phyloP scores from a whole-genome alignment of 2,797 vertebrate genomes.

The Gobionotothen gibberifrons region DNA sequence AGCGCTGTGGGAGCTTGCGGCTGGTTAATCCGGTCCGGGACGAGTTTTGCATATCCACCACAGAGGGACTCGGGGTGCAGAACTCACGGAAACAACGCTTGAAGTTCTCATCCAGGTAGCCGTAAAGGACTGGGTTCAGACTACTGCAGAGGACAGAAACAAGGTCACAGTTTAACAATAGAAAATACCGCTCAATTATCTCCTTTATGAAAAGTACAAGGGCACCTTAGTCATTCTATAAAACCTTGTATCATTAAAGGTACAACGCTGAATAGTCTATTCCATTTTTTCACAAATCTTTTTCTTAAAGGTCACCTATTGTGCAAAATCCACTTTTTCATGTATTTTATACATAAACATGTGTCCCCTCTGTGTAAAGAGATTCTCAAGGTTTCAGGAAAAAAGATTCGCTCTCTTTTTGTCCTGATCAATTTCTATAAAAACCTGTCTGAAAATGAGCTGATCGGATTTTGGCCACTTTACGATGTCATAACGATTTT shows the following conservation, averaged over 20 bases:
- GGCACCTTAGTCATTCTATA: not conserved
- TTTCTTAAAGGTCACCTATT: too few relatives aligned
- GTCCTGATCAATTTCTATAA: too few relatives aligned
- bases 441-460: too few relatives aligned
- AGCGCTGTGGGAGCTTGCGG: slow-evolving; percentile 80
- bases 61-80: slow-evolving; percentile 92
- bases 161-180: not conserved
- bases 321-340: too few relatives aligned
- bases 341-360: too few relatives aligned
- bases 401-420: too few relatives aligned
- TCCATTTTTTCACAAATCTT: not conserved
- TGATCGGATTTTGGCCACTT: too few relatives aligned
- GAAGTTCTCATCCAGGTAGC: slow-evolving; percentile 99
- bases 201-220: not conserved
- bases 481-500: too few relatives aligned
- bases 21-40: slow-evolving; percentile 88
- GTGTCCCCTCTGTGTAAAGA: too few relatives aligned
- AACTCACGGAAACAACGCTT: slow-evolving; percentile 99
- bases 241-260: not conserved
- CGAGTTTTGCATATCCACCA: slow-evolving; percentile 93
- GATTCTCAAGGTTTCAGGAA: too few relatives aligned
- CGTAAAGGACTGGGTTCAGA: slow-evolving; percentile 97
- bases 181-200: not conserved
- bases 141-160: slow-evolving; percentile 70
- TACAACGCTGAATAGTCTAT: not conserved